Percentiles rank a stretch among this genome's conserved stretches.
These are phyloP conservation scores for Rhynchomys soricoides DNA, from an alignment of 2,113 vertebrate genomes.

Conservation along the genomic window DNA sequence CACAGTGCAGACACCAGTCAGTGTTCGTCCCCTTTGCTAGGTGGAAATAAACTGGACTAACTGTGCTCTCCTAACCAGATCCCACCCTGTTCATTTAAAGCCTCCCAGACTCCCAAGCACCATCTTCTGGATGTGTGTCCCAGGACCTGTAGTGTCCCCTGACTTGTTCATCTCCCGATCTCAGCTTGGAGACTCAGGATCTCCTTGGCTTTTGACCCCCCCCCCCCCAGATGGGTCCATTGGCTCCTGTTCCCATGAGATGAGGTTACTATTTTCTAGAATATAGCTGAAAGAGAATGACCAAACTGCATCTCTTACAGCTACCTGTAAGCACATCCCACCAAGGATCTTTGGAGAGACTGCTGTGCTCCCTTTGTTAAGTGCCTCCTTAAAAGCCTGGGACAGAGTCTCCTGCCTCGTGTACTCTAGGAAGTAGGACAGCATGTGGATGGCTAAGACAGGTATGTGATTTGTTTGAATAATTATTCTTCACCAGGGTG, in stretches of 20 bases:
- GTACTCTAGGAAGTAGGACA: background rate
- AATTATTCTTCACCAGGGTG: background rate
- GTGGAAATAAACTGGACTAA: conserved; percentile 38
- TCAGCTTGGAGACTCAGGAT: background rate
- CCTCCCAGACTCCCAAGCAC: background rate
- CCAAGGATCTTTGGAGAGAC: background rate
- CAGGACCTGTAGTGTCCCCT: background rate
- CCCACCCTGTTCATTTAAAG: background rate
- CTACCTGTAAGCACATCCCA: background rate
- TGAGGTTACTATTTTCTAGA: conserved; percentile 12
- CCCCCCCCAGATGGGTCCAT: background rate
- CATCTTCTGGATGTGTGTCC: background rate
- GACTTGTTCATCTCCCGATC: background rate
- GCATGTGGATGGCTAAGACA: background rate
- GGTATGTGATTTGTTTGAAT: background rate
- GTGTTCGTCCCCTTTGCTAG: background rate
- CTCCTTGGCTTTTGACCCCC: background rate
- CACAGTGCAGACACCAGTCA: background rate
- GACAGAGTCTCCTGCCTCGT: background rate
- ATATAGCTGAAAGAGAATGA: background rate
- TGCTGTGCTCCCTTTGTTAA: background rate
- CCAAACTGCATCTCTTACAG: background rate
- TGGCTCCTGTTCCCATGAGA: background rate
- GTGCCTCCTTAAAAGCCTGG: conserved; percentile 43
- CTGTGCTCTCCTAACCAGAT: background rate